phyloP scores from a whole-genome alignment of 2,797 vertebrate species.

The Xerus rutilus region DNA sequence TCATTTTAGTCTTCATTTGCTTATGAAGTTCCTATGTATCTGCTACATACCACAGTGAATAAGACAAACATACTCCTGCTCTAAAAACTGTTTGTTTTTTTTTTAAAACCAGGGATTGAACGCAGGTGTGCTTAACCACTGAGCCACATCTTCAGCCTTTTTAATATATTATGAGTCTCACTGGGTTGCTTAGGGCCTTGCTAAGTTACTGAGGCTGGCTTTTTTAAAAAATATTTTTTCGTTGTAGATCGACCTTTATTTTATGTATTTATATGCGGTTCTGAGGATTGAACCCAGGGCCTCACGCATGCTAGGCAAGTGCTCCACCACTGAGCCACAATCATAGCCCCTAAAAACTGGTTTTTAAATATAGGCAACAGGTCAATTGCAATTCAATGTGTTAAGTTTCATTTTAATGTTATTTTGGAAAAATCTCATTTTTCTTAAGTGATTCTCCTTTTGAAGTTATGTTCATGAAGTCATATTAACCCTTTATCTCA shows the following conservation, averaged over 20 bases:
- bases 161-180: too few species aligned
- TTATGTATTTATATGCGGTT: too few species aligned
- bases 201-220: too few species aligned
- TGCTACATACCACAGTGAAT: slow-evolving; percentile 30
- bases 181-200: too few species aligned
- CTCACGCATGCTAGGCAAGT: too few species aligned
- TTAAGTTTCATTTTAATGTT: slow-evolving; percentile 43
- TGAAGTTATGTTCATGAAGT: background rate
- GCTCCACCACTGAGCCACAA: too few species aligned
- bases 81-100: background rate
- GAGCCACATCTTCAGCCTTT: too few species aligned
- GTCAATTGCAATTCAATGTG: background rate
- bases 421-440: background rate
- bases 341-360: background rate
- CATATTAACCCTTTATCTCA: slow-evolving; percentile 49
- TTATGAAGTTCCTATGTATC: slow-evolving; percentile 16
- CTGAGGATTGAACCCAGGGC: too few species aligned
- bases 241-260: too few species aligned
- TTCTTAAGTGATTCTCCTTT: background rate
- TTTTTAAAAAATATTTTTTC: too few species aligned
- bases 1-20: slow-evolving; percentile 42
- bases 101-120: too few species aligned
- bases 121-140: too few species aligned
- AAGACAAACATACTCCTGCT: background rate
- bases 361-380: background rate